Percentiles rank a stretch among this genome's conserved stretches.
These are phyloP conservation scores for Salpingus planirostris DNA, from an alignment of 2,888 invertebrate genomes.

Conservation along the genomic window DNA sequence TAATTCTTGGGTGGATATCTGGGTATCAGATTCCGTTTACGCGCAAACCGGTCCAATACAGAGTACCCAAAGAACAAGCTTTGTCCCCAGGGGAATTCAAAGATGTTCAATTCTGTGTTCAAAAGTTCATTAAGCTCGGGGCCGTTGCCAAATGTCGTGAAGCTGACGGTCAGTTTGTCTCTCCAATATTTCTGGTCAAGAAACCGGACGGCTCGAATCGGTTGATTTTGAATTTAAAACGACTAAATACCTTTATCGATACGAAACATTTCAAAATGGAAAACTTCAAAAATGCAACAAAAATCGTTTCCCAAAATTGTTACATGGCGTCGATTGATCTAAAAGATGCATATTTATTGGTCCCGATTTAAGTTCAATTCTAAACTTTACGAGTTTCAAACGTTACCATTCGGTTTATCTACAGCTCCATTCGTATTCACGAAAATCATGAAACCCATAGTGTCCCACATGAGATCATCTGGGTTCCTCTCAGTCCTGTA, in stretches of 20 bases:
- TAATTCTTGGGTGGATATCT: too few relatives aligned
- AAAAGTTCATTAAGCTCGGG: too few relatives aligned
- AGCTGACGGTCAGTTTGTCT: too few relatives aligned
- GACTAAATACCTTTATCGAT: background rate
- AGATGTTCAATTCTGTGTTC: too few relatives aligned
- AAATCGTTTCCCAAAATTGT: background rate
- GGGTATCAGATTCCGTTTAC: too few relatives aligned
- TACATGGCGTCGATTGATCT: background rate
- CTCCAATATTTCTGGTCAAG: too few relatives aligned
- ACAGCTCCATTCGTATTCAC: slow-evolving; percentile 7
- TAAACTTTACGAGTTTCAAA: background rate
- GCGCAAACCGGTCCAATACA: too few relatives aligned
- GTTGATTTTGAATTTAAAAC: background rate
- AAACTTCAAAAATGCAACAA: background rate
- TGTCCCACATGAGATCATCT: background rate
- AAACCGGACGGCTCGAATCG: too few relatives aligned
- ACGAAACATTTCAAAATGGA: background rate
- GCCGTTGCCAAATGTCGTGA: too few relatives aligned
- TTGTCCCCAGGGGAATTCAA: too few relatives aligned
- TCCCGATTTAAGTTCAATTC: background rate
- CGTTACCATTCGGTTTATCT: background rate
- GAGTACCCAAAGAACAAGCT: too few relatives aligned
- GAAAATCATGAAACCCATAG: background rate
- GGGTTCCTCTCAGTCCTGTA: background rate
- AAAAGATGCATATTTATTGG: background rate